Evolutionary conservation across 2,888 invertebrate species (phyloP).

Genomic region (Spicauda simplicius): DNA sequence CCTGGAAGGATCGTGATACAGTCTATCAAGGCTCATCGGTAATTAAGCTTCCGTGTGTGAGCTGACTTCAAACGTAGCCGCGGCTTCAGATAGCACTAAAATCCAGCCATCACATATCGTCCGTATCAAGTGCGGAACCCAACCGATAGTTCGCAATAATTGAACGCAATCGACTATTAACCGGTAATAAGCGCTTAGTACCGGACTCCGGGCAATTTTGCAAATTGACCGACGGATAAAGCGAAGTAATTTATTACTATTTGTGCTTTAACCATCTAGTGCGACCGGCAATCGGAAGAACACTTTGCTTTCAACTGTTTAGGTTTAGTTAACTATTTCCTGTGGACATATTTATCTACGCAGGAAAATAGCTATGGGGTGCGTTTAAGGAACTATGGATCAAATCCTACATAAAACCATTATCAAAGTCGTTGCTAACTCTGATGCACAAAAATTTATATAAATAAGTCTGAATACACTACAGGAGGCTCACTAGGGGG

Average conservation of each 20-base stretch:
- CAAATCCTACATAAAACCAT: no score
- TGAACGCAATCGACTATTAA: slow-evolving; percentile 40
- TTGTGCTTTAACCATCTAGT: slow-evolving; percentile 36
- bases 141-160: slow-evolving; percentile 38
- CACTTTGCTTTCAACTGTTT: neutral
- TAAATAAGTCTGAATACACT: no score
- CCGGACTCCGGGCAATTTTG: slow-evolving; percentile 40
- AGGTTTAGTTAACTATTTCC: neutral
- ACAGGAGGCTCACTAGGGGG: no score
- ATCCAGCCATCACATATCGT: neutral
- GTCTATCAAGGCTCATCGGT: neutral
- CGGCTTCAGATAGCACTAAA: neutral
- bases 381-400: no score
- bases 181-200: slow-evolving; percentile 38
- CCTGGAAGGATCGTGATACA: no score
- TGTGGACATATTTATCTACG: neutral
- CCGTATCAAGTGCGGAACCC: slow-evolving; percentile 12
- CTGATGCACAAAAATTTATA: no score
- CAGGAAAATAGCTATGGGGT: neutral
- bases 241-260: slow-evolving; percentile 36
- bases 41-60: neutral
- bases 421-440: no score
- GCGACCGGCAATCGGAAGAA: neutral
- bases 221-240: slow-evolving; percentile 43
- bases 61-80: neutral